These are phyloP conservation scores for Pseudotriccus pelzelni DNA, from an alignment of 2,797 vertebrate species.

Conservation along the genomic window DNA sequence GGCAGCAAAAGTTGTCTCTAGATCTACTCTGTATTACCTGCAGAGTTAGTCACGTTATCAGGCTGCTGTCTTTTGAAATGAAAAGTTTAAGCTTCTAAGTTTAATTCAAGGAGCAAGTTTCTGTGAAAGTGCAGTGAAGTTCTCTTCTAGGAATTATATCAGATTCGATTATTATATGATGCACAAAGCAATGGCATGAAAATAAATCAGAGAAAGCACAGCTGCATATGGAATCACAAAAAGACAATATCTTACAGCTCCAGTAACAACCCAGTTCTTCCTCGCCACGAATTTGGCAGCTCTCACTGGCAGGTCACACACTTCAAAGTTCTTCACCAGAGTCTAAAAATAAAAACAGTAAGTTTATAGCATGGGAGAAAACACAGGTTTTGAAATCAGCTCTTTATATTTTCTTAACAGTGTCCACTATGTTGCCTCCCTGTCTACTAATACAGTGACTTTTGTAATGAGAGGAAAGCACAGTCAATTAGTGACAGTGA, in stretches of 20 bases:
- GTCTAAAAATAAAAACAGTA: slow-evolving; percentile 79
- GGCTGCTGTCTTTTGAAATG: background rate
- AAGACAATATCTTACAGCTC: slow-evolving; percentile 85
- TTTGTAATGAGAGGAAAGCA: background rate
- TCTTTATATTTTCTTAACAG: background rate
- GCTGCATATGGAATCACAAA: background rate
- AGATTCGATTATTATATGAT: background rate
- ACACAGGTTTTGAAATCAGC: background rate
- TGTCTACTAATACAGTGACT: background rate
- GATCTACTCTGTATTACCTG: background rate
- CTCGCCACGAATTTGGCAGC: slow-evolving; percentile 97
- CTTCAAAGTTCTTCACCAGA: slow-evolving; percentile 97
- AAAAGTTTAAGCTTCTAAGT: background rate
- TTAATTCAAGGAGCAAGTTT: background rate
- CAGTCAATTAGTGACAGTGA: background rate
- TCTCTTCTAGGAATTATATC: background rate
- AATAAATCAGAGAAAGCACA: background rate
- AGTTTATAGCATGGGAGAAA: background rate
- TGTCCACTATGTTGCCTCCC: background rate
- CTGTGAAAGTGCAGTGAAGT: background rate
- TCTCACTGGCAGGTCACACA: slow-evolving; percentile 95
- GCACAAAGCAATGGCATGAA: background rate
- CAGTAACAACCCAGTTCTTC: slow-evolving; percentile 98
- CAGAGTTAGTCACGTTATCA: background rate
- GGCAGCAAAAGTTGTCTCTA: background rate